Base-by-base conservation (phyloP, 2,888 invertebrate genomes). In the Lepas anatifera region DNA sequence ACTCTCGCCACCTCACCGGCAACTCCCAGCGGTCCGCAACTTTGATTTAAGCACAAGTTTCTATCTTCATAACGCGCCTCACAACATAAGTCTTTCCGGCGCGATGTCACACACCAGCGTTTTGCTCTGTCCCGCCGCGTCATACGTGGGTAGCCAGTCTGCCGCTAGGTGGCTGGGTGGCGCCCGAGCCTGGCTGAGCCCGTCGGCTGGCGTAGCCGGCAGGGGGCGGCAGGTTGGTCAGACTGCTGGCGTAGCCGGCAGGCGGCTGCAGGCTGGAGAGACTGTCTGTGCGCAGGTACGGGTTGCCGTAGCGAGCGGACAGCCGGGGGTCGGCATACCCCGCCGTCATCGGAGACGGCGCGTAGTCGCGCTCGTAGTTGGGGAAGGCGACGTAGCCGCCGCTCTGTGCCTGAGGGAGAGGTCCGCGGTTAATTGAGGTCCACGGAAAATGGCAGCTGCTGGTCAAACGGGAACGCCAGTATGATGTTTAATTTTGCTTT, bases 381-480 rank as follows among this genome's bases (percentile, higher is more conserved):
- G 90, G 90, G 79, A 92, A 94, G 0, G 92, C 91, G 73, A 90
- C 89, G 79, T 92, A 92, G 37, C 90, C 90, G 79, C 87, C 89
- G 80, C 88, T 90, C 76, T 90, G 75, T 69, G 71, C 72, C 70
- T 71, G 71, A 48, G 70, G 70, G 25, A 18, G 7, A 10, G 16
- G 41, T 10, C 4, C 4, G 41, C n/a, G n/a, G n/a, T n/a, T n/a
- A n/a, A n/a, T n/a, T n/a, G n/a, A n/a, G n/a, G n/a, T n/a, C n/a
- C n/a, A n/a, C n/a, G n/a, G n/a, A n/a, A n/a, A n/a, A n/a, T n/a
- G n/a, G n/a, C n/a, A n/a, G n/a, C n/a, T n/a, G n/a, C n/a, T n/a
- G n/a, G n/a, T n/a, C n/a, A n/a, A n/a, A n/a, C n/a, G n/a, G n/a
- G n/a, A n/a, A n/a, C n/a, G n/a, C n/a, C n/a, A n/a, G n/a, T n/a